A percentile compares a stretch with the other conserved stretches of the same genome.
phyloP scores from a whole-genome alignment of 2,113 vertebrate genomes.

The Colistium nudipinnis region DNA sequence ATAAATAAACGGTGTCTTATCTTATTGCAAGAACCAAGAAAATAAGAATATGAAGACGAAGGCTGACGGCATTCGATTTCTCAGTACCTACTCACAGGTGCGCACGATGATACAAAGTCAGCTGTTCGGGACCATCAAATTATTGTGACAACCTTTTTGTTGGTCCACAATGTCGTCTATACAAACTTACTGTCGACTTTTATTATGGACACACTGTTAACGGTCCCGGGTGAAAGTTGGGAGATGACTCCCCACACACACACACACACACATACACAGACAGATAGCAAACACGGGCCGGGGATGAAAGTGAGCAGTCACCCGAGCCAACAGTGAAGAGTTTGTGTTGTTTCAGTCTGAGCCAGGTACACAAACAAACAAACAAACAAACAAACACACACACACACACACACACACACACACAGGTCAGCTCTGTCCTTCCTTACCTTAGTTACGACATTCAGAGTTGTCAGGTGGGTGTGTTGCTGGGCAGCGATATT shows the following conservation, averaged over 20 bases:
- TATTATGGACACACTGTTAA: conserved; percentile 13
- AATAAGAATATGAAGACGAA: too few relatives aligned
- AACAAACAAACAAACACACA: conserved; percentile 24
- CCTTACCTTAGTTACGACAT: conserved; percentile 86
- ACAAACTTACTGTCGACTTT: conserved; percentile 38
- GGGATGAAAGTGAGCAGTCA: conserved; percentile 4
- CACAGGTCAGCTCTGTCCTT: conserved; percentile 34
- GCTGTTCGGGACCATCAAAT: background rate
- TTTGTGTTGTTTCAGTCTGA: conserved; percentile 12
- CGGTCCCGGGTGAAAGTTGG: conserved; percentile 65
- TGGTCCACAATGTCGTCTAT: background rate
- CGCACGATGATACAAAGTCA: background rate
- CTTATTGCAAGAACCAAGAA: conserved; percentile 11
- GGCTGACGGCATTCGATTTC: background rate
- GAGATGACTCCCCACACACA: conserved; percentile 11
- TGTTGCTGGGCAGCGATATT: conserved; percentile 82
- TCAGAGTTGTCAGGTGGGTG: conserved; percentile 83
- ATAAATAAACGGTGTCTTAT: background rate
- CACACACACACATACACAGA: too few relatives aligned
- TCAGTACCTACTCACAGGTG: conserved; percentile 34
- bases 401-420: conserved; percentile 26
- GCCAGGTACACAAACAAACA: background rate
- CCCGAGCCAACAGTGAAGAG: background rate
- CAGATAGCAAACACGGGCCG: too few relatives aligned
- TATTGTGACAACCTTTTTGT: background rate